Conservation (phyloP, 2,888 invertebrate species). For the Andricus curvator region DNA sequence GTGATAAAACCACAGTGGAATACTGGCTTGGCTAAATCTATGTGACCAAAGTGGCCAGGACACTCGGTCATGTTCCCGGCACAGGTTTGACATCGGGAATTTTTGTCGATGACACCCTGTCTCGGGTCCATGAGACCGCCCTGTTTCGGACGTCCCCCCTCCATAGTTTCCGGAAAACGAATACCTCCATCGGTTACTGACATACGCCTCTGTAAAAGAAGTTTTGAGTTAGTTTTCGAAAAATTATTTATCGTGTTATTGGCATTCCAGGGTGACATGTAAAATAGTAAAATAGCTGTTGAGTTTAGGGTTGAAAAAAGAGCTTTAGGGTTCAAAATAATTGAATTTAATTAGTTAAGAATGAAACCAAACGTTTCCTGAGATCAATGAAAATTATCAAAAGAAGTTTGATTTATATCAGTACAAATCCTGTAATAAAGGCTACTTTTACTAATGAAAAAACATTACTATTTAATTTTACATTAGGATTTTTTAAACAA, state of each 20-base stretch:
- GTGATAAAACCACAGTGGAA: slow-evolving; percentile 99
- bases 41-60: slow-evolving; percentile 99
- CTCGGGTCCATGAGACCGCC: slow-evolving; percentile 99
- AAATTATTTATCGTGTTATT: background rate
- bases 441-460: no score
- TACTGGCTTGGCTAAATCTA: slow-evolving; percentile 98
- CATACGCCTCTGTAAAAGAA: slow-evolving; percentile 91
- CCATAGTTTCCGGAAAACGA: slow-evolving; percentile 98
- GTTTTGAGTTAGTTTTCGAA: background rate
- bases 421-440: no score
- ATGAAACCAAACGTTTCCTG: no score
- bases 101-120: slow-evolving; percentile 97
- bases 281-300: no score
- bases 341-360: no score
- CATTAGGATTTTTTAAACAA: no score
- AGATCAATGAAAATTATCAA: no score
- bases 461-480: no score
- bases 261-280: background rate
- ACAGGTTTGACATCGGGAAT: slow-evolving; percentile 96
- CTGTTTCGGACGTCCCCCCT: slow-evolving; percentile 97
- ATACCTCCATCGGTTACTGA: slow-evolving; percentile 99
- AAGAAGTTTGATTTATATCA: no score
- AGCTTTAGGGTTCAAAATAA: no score
- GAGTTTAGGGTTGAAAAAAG: no score
- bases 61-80: slow-evolving; percentile 99